phyloP scores from a whole-genome alignment of 2,113 vertebrate genomes.

The Bungarus multicinctus region DNA sequence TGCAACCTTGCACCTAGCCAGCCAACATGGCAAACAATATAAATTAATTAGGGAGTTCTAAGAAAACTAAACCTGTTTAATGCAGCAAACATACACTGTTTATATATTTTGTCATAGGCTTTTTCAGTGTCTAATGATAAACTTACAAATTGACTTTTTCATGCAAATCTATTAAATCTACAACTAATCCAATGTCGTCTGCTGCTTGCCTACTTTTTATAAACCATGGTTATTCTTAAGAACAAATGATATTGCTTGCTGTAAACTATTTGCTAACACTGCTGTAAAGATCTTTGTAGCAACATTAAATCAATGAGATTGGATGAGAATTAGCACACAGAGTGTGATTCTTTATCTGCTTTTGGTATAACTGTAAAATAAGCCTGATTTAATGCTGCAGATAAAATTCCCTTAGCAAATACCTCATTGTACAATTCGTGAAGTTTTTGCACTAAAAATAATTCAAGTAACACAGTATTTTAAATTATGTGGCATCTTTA shows the following conservation, averaged over 20 bases:
- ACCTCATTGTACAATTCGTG: neutral
- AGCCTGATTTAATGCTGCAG: neutral
- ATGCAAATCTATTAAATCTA: too few species aligned
- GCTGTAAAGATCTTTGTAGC: neutral
- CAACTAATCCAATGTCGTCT: too few species aligned
- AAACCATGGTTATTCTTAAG: neutral
- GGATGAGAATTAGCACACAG: neutral
- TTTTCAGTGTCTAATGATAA: too few species aligned
- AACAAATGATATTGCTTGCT: neutral
- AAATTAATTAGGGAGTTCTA: too few species aligned
- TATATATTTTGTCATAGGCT: too few species aligned
- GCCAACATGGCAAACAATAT: too few species aligned
- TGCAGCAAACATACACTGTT: too few species aligned
- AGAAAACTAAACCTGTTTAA: too few species aligned
- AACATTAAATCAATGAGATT: neutral
- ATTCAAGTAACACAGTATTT: neutral
- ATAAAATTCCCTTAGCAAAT: neutral
- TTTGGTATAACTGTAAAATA: neutral
- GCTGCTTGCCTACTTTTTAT: neutral
- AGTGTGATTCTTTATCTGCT: neutral
- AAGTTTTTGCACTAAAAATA: neutral
- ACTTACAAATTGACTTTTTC: too few species aligned
- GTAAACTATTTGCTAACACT: neutral
- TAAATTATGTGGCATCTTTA: neutral
- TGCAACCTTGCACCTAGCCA: too few species aligned